phyloP scores from a whole-genome alignment of 1,140 invertebrate species.

The Lordiphosa stackelbergi region DNA sequence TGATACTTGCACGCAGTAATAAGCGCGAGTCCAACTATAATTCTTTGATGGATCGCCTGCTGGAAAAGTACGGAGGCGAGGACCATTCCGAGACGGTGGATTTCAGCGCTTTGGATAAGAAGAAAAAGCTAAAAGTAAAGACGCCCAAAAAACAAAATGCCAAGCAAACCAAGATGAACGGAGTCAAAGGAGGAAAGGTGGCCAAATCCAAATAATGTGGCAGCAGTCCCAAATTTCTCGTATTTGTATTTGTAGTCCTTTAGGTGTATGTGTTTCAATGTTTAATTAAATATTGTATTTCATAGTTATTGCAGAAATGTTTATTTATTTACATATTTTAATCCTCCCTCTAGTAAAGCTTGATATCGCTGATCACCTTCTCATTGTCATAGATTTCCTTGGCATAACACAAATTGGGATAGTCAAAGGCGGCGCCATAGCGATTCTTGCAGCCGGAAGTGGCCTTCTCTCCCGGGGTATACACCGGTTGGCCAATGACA shows the following conservation, averaged over 20 bases:
- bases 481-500: slow-evolving; percentile 48
- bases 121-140: slow-evolving; percentile 51
- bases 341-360: slow-evolving; percentile 12
- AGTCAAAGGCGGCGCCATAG: slow-evolving; percentile 40
- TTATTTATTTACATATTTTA: too few species aligned
- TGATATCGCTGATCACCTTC: slow-evolving; percentile 29
- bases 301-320: too few species aligned
- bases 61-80: slow-evolving; percentile 66
- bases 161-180: slow-evolving; percentile 28
- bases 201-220: slow-evolving; percentile 33
- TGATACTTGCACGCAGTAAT: slow-evolving; percentile 59
- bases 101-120: slow-evolving; percentile 43
- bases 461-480: slow-evolving; percentile 47
- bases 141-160: slow-evolving; percentile 19
- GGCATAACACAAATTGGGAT: slow-evolving; percentile 55
- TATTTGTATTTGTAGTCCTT: not conserved
- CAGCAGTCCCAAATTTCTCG: not conserved
- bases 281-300: not conserved
- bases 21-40: slow-evolving; percentile 47
- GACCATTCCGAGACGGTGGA: slow-evolving; percentile 61
- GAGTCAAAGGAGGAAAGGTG: slow-evolving; percentile 52
- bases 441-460: slow-evolving; percentile 47
- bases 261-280: not conserved
- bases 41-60: slow-evolving; percentile 62
- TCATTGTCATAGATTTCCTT: slow-evolving; percentile 64